Evolutionary conservation across 2,797 vertebrate genomes (phyloP).

Genomic region (Hippoglossus hippoglossus): DNA sequence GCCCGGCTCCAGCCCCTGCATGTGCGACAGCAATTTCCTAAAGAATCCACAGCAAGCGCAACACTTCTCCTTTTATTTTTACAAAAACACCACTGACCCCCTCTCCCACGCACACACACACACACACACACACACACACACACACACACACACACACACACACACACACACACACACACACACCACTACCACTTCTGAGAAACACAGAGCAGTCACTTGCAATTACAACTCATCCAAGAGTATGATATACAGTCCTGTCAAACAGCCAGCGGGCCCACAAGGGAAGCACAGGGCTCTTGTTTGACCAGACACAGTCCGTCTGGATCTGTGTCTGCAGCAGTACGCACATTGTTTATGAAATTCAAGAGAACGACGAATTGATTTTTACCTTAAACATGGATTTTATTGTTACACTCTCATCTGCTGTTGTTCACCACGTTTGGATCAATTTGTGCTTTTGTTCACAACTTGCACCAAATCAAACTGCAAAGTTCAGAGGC

Average conservation of each 20-base stretch:
- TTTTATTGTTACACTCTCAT: slow-evolving; percentile 3
- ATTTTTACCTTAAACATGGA: background rate
- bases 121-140: background rate
- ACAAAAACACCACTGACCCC: slow-evolving; percentile 44
- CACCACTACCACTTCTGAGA: slow-evolving; percentile 51
- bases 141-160: slow-evolving; percentile 17
- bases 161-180: slow-evolving; percentile 15
- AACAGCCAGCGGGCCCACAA: slow-evolving; percentile 43
- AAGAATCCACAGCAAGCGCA: slow-evolving; percentile 87
- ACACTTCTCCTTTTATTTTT: slow-evolving; percentile 87
- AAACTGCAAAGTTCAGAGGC: background rate
- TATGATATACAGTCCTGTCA: slow-evolving; percentile 75
- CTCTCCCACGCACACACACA: background rate
- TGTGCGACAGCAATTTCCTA: slow-evolving; percentile 91
- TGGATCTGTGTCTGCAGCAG: slow-evolving; percentile 6
- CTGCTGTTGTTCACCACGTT: background rate
- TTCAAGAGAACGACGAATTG: background rate
- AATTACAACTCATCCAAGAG: slow-evolving; percentile 69
- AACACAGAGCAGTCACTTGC: slow-evolving; percentile 69
- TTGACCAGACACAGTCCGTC: slow-evolving; percentile 26
- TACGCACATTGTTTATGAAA: slow-evolving; percentile 2
- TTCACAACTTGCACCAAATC: background rate
- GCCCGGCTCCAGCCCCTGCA: slow-evolving; percentile 79
- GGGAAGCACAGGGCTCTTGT: slow-evolving; percentile 24
- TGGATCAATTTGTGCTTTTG: background rate